Evolutionary conservation across 2,797 vertebrate species (phyloP).

Genomic region (Dallia pectoralis): DNA sequence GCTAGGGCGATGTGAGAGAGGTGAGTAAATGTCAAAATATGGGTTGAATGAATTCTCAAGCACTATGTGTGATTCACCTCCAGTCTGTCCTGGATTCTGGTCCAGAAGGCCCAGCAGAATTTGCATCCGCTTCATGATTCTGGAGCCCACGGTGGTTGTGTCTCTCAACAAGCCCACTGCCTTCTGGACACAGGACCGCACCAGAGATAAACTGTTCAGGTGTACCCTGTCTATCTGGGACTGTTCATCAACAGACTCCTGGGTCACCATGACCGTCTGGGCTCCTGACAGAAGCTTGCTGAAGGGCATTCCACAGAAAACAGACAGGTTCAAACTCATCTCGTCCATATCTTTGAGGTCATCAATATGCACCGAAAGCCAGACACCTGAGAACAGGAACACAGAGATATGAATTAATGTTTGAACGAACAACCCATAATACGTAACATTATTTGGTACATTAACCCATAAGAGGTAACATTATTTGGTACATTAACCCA

Average conservation of each 20-base stretch:
- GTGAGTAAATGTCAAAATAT: too few relatives aligned
- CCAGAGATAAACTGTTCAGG: constrained; percentile 61
- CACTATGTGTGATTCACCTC: constrained; percentile 43
- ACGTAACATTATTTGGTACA: not conserved
- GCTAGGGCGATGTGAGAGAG: too few relatives aligned
- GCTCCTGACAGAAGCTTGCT: constrained; percentile 63
- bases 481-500: not conserved
- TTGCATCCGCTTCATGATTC: constrained; percentile 64
- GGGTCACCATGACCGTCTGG: constrained; percentile 45
- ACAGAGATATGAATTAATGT: not conserved
- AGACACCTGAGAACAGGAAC: constrained; percentile 58
- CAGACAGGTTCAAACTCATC: constrained; percentile 70
- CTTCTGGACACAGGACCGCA: constrained; percentile 73
- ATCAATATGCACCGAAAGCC: constrained; percentile 74
- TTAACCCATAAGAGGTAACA: not conserved
- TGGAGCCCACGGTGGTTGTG: constrained; percentile 26
- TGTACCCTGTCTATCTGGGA: constrained; percentile 45
- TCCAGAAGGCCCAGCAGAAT: constrained; percentile 65
- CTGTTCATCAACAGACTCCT: constrained; percentile 7
- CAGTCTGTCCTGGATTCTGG: constrained; percentile 9
- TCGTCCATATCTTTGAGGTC: constrained; percentile 74
- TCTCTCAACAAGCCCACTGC: constrained; percentile 72
- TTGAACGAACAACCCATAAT: not conserved
- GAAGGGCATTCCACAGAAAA: constrained; percentile 69
- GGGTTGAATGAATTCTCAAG: not conserved